Percentiles rank a stretch among this genome's conserved stretches.
phyloP scores from a whole-genome alignment of 2,888 invertebrate species.

The Ormyrus pomaceus region DNA sequence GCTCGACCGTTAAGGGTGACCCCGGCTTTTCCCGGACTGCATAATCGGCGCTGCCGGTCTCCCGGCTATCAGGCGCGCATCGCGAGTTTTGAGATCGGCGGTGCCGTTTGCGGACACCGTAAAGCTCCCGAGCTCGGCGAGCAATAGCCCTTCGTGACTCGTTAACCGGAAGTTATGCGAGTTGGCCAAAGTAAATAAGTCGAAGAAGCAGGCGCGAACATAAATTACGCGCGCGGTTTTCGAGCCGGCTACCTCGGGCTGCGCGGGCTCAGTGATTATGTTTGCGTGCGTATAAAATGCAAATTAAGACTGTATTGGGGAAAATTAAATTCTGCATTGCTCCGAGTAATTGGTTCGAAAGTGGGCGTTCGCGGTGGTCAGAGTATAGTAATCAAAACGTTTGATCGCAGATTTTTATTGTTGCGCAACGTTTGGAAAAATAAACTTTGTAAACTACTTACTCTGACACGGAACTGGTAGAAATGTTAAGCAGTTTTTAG shows the following conservation, averaged over 20 bases:
- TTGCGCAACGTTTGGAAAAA: too few species aligned
- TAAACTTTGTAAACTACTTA: too few species aligned
- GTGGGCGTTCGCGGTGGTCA: too few species aligned
- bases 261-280: too few species aligned
- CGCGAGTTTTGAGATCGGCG: neutral
- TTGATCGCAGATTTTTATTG: too few species aligned
- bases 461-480: too few species aligned
- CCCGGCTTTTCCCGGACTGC: constrained; percentile 25
- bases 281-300: neutral
- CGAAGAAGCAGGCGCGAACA: constrained; percentile 40
- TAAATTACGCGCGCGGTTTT: constrained; percentile 37
- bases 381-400: too few species aligned
- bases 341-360: too few species aligned
- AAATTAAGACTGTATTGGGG: too few species aligned
- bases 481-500: too few species aligned
- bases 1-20: too few species aligned
- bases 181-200: constrained; percentile 54
- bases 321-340: too few species aligned
- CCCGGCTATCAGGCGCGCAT: neutral
- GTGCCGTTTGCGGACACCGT: neutral
- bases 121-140: neutral
- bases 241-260: neutral
- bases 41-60: constrained; percentile 26
- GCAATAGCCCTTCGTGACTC: constrained; percentile 50
- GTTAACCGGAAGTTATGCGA: constrained; percentile 62